Evolutionary conservation across 2,113 vertebrate genomes (phyloP).

Genomic region (Trichechus manatus): DNA sequence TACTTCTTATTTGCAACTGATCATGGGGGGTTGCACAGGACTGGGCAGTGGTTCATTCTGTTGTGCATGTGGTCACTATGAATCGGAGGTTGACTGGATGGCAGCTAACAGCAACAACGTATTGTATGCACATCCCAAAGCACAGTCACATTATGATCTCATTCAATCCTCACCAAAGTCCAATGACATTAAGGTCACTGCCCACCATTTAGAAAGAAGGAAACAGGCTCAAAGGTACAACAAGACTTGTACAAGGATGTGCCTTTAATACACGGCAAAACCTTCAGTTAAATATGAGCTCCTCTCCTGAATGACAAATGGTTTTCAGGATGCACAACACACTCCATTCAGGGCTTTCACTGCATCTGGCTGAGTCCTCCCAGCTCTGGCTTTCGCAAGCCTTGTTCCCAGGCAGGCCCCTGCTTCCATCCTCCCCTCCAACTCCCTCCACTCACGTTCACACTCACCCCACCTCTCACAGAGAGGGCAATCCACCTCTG

Average conservation of each 20-base stretch:
- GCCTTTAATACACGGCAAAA: neutral
- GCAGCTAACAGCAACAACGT: no score
- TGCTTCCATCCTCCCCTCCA: neutral
- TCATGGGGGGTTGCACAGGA: no score
- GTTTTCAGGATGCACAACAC: neutral
- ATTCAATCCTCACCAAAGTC: neutral
- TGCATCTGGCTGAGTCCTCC: no score
- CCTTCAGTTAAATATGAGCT: rapidly evolving
- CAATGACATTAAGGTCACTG: neutral
- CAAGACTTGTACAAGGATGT: neutral
- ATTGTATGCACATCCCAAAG: neutral
- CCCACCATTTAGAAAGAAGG: neutral
- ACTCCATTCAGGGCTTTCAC: no score
- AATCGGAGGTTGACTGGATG: no score
- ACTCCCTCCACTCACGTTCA: neutral
- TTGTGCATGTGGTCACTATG: no score
- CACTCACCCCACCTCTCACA: rapidly evolving
- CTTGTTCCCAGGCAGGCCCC: no score
- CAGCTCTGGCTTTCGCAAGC: no score
- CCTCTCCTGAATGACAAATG: rapidly evolving
- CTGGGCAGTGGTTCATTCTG: no score
- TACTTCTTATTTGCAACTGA: no score
- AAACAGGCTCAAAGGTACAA: neutral
- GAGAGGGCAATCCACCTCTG: rapidly evolving
- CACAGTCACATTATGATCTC: neutral